A percentile compares a stretch with the other conserved stretches of the same genome.
Conservation (phyloP, 2,113 vertebrate genomes). For the Anoura caudifer region DNA sequence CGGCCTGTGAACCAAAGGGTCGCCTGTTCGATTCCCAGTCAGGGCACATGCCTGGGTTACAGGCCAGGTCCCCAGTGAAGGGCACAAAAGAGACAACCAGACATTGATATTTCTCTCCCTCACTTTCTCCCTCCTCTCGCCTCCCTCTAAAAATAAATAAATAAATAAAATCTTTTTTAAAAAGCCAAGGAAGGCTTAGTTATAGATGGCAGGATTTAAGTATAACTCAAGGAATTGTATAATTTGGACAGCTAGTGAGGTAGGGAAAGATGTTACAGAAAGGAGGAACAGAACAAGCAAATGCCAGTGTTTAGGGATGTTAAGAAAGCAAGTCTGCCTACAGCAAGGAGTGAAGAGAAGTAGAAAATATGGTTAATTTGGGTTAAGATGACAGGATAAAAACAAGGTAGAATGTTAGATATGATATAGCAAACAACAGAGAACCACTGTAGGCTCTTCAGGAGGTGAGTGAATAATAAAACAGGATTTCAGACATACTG, state of each 20-base stretch:
- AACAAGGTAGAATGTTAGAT: neutral
- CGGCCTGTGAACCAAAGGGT: no score
- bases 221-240: constrained; percentile 20
- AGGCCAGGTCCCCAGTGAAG: no score
- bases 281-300: neutral
- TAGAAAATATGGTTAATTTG: neutral
- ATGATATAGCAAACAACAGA: neutral
- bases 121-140: no score
- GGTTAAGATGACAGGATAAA: constrained; percentile 1
- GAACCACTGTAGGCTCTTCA: neutral
- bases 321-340: neutral
- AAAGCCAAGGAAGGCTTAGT: neutral
- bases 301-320: neutral
- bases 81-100: no score
- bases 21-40: no score
- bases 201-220: neutral
- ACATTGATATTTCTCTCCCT: no score
- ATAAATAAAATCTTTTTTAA: no score
- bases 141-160: no score
- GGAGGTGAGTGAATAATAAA: neutral
- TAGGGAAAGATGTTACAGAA: neutral
- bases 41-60: no score
- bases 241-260: neutral
- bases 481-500: neutral
- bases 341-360: neutral